Evolutionary conservation across 2,888 invertebrate genomes (phyloP).

Genomic region (Heterodera filipjevi): DNA sequence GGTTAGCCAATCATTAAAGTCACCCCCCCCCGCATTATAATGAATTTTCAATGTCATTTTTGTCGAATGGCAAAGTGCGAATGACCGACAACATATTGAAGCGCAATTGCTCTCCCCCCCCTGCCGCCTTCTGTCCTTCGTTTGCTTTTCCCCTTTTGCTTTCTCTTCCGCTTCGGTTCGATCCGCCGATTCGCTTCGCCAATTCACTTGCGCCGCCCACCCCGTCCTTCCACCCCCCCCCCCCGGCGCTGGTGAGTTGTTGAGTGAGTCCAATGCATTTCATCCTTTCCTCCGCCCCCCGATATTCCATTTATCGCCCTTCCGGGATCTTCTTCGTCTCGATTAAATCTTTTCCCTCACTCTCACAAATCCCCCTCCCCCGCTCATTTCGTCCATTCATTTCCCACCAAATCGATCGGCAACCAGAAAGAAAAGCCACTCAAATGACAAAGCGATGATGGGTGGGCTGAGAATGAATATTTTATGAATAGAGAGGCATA

Average conservation of each 20-base stretch:
- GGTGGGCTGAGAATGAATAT: conserved; percentile 12
- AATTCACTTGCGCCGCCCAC: background rate
- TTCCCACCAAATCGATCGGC: background rate
- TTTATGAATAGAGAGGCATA: background rate
- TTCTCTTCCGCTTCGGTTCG: conserved; percentile 18
- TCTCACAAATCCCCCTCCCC: conserved; percentile 13
- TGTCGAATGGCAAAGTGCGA: background rate
- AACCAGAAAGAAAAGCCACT: background rate
- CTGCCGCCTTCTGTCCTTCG: background rate
- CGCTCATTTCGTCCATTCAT: conserved; percentile 12
- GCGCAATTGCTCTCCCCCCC: background rate
- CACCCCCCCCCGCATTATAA: background rate
- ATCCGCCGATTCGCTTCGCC: background rate
- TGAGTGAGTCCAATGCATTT: background rate
- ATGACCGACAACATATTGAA: background rate
- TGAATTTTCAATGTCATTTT: background rate
- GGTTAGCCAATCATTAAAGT: background rate
- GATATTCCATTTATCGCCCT: conserved; percentile 15
- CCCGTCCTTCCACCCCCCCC: background rate
- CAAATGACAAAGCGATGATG: background rate
- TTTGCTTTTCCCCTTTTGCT: conserved; percentile 21
- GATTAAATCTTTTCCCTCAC: background rate
- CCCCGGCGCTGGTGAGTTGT: background rate
- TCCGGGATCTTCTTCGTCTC: conserved; percentile 13
- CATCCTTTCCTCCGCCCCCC: background rate